Base-by-base conservation (phyloP, 1,140 invertebrate genomes). In the Trichonephila clavata region DNA sequence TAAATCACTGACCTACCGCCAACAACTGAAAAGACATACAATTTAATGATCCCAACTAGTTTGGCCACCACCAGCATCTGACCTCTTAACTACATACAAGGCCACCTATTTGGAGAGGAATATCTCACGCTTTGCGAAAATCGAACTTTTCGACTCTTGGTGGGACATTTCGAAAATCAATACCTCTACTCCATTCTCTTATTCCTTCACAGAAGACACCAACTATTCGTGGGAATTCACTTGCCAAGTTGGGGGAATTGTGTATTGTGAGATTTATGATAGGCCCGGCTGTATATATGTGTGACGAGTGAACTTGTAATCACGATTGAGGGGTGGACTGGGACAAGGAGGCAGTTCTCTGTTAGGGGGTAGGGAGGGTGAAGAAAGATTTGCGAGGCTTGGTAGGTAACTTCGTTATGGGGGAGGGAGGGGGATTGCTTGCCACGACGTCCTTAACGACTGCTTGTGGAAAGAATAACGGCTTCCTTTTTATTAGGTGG, bases 261-360 rank as follows among this genome's bases (percentile, higher is more conserved):
- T 92, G 90, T 83, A 65, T 18, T 65, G 77, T 57, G 71, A 92
- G 90, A 92, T 92, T 92, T 92, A 92, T 92, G 80, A 84, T 65
- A 43, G 16, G 27, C 57, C 57, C 0, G 14, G 50, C 18, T 24
- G 50, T 39, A 90, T 39, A 39, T 39, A 39, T 84, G 90, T 83
- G 89, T 81, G 90, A 92, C 60, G 90, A 84, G 77, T 57, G 80
- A 83, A 84, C 80, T 65, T 92, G 89, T 81, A 81, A 90, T 89
- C 87, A 77, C 89, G 71, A 81, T 81, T 39, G 32, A 60, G 90
- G 90, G 24, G 89, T 43, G 57, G 24, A 24, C 21, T 87, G 61
- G 32, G 86, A 87, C 60, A 84, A 24, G 81, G 39, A 63, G 39
- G 14, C 71, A 18, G n/a, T 89, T 39, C 20, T 59, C n/a, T 20